A percentile compares a stretch with the other conserved stretches of the same genome.
These are phyloP conservation scores for Pyrgilauda ruficollis DNA, from an alignment of 2,113 vertebrate genomes.

Conservation along the genomic window DNA sequence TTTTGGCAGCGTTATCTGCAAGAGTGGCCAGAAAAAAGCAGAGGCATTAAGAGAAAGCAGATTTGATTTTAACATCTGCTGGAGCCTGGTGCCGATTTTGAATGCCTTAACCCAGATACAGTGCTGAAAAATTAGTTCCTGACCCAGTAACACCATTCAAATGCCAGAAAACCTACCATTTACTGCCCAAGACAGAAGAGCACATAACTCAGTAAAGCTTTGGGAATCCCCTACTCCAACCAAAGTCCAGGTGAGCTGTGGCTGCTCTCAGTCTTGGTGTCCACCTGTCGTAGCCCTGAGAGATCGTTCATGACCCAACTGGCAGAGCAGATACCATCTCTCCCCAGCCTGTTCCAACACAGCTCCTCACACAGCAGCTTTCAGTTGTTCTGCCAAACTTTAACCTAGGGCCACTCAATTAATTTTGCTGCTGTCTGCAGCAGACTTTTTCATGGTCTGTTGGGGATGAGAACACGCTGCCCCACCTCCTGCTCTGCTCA, in stretches of 20 bases:
- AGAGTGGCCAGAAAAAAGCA: neutral
- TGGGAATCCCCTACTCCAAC: neutral
- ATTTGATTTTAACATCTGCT: neutral
- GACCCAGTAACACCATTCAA: neutral
- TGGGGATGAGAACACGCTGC: neutral
- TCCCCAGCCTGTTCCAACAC: constrained; percentile 8
- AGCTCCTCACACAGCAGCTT: neutral
- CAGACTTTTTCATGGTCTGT: neutral
- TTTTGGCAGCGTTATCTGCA: neutral
- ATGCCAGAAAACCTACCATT: neutral
- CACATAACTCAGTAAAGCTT: neutral
- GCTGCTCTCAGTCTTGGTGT: neutral
- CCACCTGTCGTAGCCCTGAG: neutral
- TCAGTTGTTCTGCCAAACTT: constrained; percentile 49
- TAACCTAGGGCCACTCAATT: constrained; percentile 30
- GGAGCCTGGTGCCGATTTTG: rapidly evolving
- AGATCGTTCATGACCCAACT: neutral
- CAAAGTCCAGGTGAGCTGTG: neutral
- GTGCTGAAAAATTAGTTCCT: neutral
- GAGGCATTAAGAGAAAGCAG: neutral
- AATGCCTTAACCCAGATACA: neutral
- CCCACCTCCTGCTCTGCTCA: neutral
- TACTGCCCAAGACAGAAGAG: neutral
- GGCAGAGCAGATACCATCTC: constrained; percentile 25
- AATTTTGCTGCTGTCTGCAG: neutral